Base-by-base conservation (phyloP, 2,113 vertebrate species). In the Serilophus lunatus region DNA sequence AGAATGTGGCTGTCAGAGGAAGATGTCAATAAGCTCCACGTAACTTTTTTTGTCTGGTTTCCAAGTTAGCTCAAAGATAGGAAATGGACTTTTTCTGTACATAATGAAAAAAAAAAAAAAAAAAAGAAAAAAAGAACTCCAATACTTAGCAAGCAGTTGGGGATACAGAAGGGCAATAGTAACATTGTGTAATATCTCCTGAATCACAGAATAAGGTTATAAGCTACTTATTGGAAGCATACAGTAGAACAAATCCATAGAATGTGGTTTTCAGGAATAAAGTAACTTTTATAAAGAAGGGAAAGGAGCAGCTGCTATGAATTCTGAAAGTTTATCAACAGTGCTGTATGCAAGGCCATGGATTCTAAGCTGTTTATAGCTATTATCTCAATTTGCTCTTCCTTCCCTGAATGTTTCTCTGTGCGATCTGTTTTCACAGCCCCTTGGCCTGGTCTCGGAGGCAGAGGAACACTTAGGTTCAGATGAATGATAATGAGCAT, bases 401-500 rank as follows among this genome's bases (percentile, higher is more conserved):
- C 66, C 38, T 84, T 92, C 75, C 36, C 47, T 10, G 17, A 33
- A 51, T 61, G 64, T 61, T 88, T 33, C 85, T 56, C 74, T 16
- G 7, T 26, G 82, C 31, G 71, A 76, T 87, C 64, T 72, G 36
- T 92, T 97, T 97, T 86, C 71, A 63, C 78, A 95, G 94, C 70
- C 93, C 91, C 76, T 71, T 90, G 93, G 69, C 57, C 42, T 3
- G 4, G 88, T 61, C 72, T 92, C 13, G 77, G 92, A 91, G 92
- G 91, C 92, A 82, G 90, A 90, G 85, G 93, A 97, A 88, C 82
- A 89, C 38, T 14, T 19, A 80, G 14, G 79, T 95, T 96, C 88
- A 54, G 94, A 97, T 95, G 97, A 97, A 98, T 98, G 96, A 90
- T 96, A 97, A 97, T 97, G 90, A 97, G 96, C 81, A 80, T 86